Evolutionary conservation across 2,113 vertebrate species (phyloP), one percentile per base, ranked within the genome.

Genomic region (Bos indicus): DNA sequence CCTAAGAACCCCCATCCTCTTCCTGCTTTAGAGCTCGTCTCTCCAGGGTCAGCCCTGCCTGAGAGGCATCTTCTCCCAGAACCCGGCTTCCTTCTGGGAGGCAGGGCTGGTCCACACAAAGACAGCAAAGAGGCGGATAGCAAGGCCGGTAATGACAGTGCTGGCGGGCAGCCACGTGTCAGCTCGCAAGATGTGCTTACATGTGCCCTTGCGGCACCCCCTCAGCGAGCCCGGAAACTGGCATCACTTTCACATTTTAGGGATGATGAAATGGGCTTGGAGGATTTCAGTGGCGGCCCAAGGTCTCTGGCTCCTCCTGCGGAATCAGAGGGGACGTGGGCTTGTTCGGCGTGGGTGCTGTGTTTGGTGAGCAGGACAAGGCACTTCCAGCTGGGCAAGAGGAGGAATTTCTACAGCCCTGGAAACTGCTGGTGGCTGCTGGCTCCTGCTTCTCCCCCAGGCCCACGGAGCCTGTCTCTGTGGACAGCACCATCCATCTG

Each of bases 391-490:
- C n/a, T 6, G 51, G 67, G 26, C 90, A 4, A n/a, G 48, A 60
- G 36, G 8, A 77, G 60, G 88, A 9, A 10, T 81, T 26, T 43
- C n/a, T 56, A 43, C 12, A 19, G 36, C 2, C 2, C 15, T 10
- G 43, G 48, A 3, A 17, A 11, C 0, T 25, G 46, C n/a, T 56
- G 14, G 2, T 2, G 9, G 52, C 52, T 26, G 1, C 0, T 3
- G 57, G 77, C 36, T 81, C 59, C 67, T 5, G 23, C 4, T 6
- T 52, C 43, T 46, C n/a, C 86, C 54, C 86, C 28, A 36, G n/a
- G 26, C 51, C 52, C 71, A 16, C 13, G 15, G 60, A 3, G 54
- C 81, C 43, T 30, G 0, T 46, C 56, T 51, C 51, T 43, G 33
- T 3, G 21, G 74, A 21, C 19, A 52, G 54, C 19, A 52, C 7